These are phyloP conservation scores for Psilanteris sp. DNA, from an alignment of 1,140 invertebrate genomes.

Conservation along the genomic window DNA sequence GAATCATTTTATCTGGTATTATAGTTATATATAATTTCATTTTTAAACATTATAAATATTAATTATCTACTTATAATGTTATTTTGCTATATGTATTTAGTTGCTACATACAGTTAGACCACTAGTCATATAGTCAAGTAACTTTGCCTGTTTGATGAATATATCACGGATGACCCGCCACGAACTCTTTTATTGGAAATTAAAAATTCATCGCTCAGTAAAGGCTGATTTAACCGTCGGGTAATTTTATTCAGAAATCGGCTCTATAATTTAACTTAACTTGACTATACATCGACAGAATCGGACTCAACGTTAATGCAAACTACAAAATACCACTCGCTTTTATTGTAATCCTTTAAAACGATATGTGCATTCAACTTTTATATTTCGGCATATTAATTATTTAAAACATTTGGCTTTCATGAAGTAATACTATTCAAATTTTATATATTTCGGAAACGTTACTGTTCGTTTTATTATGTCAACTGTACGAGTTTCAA, in stretches of 20 bases:
- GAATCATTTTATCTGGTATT: too few relatives aligned
- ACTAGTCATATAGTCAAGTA: conserved; percentile 44
- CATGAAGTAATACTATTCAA: too few relatives aligned
- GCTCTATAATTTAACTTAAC: conserved; percentile 52
- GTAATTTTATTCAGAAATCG: conserved; percentile 61
- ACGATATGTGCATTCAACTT: neutral
- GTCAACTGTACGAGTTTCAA: too few relatives aligned
- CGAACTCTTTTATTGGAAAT: conserved; percentile 62
- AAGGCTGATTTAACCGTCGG: conserved; percentile 61
- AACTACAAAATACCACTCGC: conserved; percentile 9
- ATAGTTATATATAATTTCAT: too few relatives aligned
- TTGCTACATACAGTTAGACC: conserved; percentile 30
- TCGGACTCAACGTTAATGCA: conserved; percentile 22
- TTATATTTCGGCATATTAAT: conserved; percentile 1
- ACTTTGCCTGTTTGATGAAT: conserved; percentile 54
- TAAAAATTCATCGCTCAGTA: conserved; percentile 62
- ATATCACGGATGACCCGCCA: conserved; percentile 57
- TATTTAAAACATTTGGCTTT: conserved; percentile 6
- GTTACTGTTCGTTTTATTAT: too few relatives aligned
- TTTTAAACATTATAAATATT: too few relatives aligned
- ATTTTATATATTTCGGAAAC: too few relatives aligned
- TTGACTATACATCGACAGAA: conserved; percentile 43
- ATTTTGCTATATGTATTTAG: too few relatives aligned
- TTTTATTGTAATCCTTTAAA: conserved; percentile 25
- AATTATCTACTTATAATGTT: too few relatives aligned